Base-by-base conservation (phyloP, 2,888 invertebrate species). In the Odontomyia ornata region DNA sequence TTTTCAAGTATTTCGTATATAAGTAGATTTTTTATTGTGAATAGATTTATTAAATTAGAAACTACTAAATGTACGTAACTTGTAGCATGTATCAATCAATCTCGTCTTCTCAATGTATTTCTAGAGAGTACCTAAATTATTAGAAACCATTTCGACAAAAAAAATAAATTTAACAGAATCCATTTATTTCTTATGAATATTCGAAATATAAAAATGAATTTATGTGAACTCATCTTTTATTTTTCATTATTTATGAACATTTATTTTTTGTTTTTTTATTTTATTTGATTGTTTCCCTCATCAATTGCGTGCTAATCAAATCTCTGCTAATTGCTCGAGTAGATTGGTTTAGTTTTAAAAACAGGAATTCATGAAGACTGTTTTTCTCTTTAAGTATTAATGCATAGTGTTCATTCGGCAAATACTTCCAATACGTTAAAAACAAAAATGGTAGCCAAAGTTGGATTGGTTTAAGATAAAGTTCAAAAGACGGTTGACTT, bases 11-110 rank as follows among this genome's bases (percentile, higher is more conserved):
- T 60, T 60, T 60, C 60, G 52, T 71, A 72, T 7, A 72, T 28
- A 56, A 72, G 72, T 72, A 72, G 72, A 72, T 57, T 72, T 72
- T 72, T 72, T 72, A 72, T 57, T 72, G 56, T 72, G 72, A 72
- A 72, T 72, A 72, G 72, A 57, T 28, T 57, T 57, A 72, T 56
- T 30, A 57, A 23, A 56, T 15, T 52, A 52, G 15, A 52, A 52
- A 52, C 9, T 52, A 52, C 64, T 5, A 64, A 15, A 64, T 11
- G 25, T 67, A 67, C 67, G 46, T 43, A 64, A 67, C 46, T 21
- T 67, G 43, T 27, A 21, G 21, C 67, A 67, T 67, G 43, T 67
- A 67, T 43, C 46, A 36, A 64, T 30, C 30, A 36, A 67, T 43
- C 15, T 67, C 23, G 67, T 43, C 46, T 43, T 43, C 46, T 23